A percentile compares a stretch with the other conserved stretches of the same genome.
phyloP scores from a whole-genome alignment of 2,888 invertebrate species.

The Steinernema scapterisci region DNA sequence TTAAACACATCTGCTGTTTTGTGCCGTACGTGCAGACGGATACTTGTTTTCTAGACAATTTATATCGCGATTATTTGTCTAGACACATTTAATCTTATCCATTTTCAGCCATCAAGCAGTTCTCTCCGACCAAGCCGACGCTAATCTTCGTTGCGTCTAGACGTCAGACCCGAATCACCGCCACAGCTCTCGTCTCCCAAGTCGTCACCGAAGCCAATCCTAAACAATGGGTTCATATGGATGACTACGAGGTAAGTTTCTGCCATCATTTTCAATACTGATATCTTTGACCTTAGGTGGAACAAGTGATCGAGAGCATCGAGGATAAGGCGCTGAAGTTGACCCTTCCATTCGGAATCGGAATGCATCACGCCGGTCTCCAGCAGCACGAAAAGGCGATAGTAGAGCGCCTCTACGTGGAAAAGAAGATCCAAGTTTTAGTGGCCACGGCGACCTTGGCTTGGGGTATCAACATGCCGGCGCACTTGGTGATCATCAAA shows the following conservation, averaged over 20 bases:
- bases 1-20: no score
- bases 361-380: slow-evolving; percentile 96
- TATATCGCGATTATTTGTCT: no score
- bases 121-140: slow-evolving; percentile 87
- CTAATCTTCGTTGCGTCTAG: slow-evolving; percentile 94
- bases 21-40: no score
- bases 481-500: slow-evolving; percentile 95
- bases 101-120: slow-evolving; percentile 80
- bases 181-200: slow-evolving; percentile 86
- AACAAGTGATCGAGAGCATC: slow-evolving; percentile 72
- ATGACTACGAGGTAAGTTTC: slow-evolving; percentile 42
- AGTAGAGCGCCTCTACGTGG: slow-evolving; percentile 75
- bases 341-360: slow-evolving; percentile 93
- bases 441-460: slow-evolving; percentile 96
- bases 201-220: slow-evolving; percentile 88
- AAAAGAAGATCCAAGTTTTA: slow-evolving; percentile 75
- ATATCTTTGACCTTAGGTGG: slow-evolving; percentile 73
- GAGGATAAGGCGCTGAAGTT: slow-evolving; percentile 88
- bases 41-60: no score
- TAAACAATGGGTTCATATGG: slow-evolving; percentile 90
- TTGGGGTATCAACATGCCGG: slow-evolving; percentile 99
- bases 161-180: slow-evolving; percentile 92
- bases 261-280: no score
- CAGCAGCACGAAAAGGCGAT: slow-evolving; percentile 87
- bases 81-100: no score